Conservation (phyloP, 1,140 invertebrate genomes). For the Drosophila nikananu region DNA sequence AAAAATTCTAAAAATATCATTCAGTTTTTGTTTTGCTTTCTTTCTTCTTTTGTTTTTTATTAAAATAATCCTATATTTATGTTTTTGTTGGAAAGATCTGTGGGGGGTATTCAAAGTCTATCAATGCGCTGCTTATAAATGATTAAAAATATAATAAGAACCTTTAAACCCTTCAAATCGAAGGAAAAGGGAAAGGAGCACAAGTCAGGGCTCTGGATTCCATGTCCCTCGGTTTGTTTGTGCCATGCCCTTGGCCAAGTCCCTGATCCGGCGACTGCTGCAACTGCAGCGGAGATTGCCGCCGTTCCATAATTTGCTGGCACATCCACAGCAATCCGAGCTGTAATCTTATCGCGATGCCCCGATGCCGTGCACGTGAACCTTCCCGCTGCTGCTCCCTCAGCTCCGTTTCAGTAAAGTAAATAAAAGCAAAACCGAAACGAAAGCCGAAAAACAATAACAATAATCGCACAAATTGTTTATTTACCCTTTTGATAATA, state of each 20-base stretch:
- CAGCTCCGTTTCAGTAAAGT: neutral
- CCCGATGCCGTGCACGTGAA: constrained; percentile 44
- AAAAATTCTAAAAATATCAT: constrained; percentile 2
- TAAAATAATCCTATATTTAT: neutral
- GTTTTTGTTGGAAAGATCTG: no score
- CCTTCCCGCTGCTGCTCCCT: neutral
- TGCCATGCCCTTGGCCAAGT: constrained; percentile 5
- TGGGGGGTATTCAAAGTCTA: neutral
- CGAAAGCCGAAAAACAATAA: constrained; percentile 20
- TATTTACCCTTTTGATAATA: constrained; percentile 20
- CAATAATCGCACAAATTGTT: constrained; percentile 36
- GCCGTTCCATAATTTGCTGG: constrained; percentile 22
- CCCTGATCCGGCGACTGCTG: constrained; percentile 8
- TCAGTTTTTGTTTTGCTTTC: constrained; percentile 4
- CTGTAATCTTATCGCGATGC: constrained; percentile 52
- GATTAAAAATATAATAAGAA: neutral
- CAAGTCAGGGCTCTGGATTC: neutral
- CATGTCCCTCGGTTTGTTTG: neutral
- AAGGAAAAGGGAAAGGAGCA: neutral
- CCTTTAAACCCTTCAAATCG: neutral
- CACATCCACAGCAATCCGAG: constrained; percentile 5
- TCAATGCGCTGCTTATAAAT: neutral
- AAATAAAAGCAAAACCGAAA: neutral
- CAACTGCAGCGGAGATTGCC: neutral
- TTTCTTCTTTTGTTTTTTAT: neutral